Base-by-base conservation (phyloP, 1,140 invertebrate species). In the Dysdera silvatica region DNA sequence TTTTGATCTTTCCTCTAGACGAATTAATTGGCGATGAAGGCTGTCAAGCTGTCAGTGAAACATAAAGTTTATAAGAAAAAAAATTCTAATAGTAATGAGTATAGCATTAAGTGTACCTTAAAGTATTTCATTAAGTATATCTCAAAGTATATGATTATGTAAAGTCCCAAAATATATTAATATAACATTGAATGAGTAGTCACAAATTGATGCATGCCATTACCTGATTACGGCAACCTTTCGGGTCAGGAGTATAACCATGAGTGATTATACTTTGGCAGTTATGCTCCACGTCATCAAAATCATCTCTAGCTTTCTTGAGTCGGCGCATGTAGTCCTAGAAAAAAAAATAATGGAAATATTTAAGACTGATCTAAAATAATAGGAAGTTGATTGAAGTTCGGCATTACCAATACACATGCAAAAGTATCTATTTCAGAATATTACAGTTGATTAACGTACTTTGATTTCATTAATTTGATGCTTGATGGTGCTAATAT, bases 381-480 rank as follows among this genome's bases (percentile, higher is more conserved):
- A n/a, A n/a, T n/a, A n/a, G n/a, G n/a, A n/a, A n/a, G n/a, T n/a
- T n/a, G n/a, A n/a, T n/a, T n/a, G n/a, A n/a, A n/a, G n/a, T n/a
- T n/a, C n/a, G n/a, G n/a, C n/a, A n/a, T 2, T 47, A 18, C 10
- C 14, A 47, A n/a, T 47, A 47, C 20, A 47, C 23, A 2, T n/a
- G 18, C 23, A 18, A 45, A 45, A 45, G 10, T 16, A 2, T 45
- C 10, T 45, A 14, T 16, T 3, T 45, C 10, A 20, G 5, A 45
- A 45, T 2, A n/a, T n/a, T n/a, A n/a, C n/a, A n/a, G n/a, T 26
- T 20, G 24, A 7, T n/a, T 20, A n/a, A 45, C 12, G 16, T 52
- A 68, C 73, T 69, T 76, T 73, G 18, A 89, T 80, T 67, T 96
- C 89, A 49, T 92, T 85, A 20, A 92, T 81, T 74, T 97, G 93